Evolutionary conservation across 2,888 invertebrate species (phyloP).

Genomic region (Brachylomia viminalis): DNA sequence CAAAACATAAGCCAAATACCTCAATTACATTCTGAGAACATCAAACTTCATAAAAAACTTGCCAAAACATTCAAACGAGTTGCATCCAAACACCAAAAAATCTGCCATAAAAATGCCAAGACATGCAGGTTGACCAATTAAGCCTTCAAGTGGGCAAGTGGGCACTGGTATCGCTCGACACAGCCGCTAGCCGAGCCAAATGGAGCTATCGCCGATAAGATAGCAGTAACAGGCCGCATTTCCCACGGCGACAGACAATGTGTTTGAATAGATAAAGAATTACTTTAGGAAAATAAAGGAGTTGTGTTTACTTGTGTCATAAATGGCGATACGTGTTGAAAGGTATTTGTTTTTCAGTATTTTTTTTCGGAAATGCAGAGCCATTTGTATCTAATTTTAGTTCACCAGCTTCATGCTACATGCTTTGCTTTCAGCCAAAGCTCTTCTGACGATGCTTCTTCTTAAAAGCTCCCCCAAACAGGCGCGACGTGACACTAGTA

Average conservation of each 20-base stretch:
- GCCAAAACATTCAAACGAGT: slow-evolving; percentile 28
- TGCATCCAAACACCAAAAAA: slow-evolving; percentile 47
- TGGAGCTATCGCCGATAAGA: slow-evolving; percentile 71
- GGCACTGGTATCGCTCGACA: slow-evolving; percentile 58
- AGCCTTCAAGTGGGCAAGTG: slow-evolving; percentile 54
- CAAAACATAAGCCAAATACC: background rate
- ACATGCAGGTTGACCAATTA: slow-evolving; percentile 65
- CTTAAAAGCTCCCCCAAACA: background rate
- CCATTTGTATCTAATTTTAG: background rate
- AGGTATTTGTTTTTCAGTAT: slow-evolving; percentile 32
- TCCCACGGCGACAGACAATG: slow-evolving; percentile 69
- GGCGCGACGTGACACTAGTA: no score
- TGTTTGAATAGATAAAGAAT: slow-evolving; percentile 66
- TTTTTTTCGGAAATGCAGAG: background rate
- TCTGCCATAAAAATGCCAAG: slow-evolving; percentile 57
- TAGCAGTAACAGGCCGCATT: slow-evolving; percentile 65
- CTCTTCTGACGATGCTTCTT: background rate
- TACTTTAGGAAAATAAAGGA: slow-evolving; percentile 65
- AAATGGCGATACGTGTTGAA: slow-evolving; percentile 53
- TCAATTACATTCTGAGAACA: slow-evolving; percentile 19
- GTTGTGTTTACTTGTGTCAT: slow-evolving; percentile 56
- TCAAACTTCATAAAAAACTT: slow-evolving; percentile 8
- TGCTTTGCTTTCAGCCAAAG: background rate
- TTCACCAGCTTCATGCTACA: background rate
- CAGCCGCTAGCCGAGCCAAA: slow-evolving; percentile 57